A percentile compares a stretch with the other conserved stretches of the same genome.
Conservation (phyloP, 2,888 invertebrate genomes). For the Nineta flava region DNA sequence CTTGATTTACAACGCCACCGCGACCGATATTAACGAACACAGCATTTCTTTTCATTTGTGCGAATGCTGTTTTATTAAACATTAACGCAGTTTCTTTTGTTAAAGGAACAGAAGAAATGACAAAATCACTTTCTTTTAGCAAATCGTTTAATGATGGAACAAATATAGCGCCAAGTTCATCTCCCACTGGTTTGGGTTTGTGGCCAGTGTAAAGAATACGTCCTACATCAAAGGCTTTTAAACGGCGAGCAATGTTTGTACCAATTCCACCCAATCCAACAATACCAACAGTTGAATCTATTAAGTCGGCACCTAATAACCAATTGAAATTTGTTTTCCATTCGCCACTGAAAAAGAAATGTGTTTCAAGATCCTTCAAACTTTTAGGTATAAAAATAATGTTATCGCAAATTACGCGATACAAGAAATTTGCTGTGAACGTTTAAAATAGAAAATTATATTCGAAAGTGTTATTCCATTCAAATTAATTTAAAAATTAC, state of each 20-base stretch:
- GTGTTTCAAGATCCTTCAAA: conserved; percentile 1
- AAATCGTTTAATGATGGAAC: conserved; percentile 47
- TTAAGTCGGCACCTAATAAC: conserved; percentile 64
- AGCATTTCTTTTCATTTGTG: conserved; percentile 58
- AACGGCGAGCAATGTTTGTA: conserved; percentile 51
- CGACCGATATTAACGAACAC: conserved; percentile 63
- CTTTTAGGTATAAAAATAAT: conserved; percentile 7
- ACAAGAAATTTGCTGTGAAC: conserved; percentile 2
- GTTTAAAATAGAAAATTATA: conserved; percentile 1
- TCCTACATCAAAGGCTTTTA: conserved; percentile 55
- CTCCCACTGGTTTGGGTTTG: conserved; percentile 44
- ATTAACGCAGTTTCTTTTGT: conserved; percentile 50
- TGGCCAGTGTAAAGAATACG: conserved; percentile 61
- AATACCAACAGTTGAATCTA: conserved; percentile 64
- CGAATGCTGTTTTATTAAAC: conserved; percentile 49
- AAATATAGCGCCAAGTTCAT: conserved; percentile 41
- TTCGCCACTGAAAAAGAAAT: conserved; percentile 31
- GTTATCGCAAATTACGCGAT: neutral
- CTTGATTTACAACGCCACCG: conserved; percentile 66
- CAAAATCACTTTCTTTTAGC: conserved; percentile 54
- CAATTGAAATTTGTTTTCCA: conserved; percentile 57
- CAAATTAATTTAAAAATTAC: conserved; percentile 4
- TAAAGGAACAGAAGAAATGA: conserved; percentile 52
- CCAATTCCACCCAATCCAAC: conserved; percentile 73
- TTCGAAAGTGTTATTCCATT: no score